Conservation (phyloP, 2,888 invertebrate genomes). For the Neria commutata region DNA sequence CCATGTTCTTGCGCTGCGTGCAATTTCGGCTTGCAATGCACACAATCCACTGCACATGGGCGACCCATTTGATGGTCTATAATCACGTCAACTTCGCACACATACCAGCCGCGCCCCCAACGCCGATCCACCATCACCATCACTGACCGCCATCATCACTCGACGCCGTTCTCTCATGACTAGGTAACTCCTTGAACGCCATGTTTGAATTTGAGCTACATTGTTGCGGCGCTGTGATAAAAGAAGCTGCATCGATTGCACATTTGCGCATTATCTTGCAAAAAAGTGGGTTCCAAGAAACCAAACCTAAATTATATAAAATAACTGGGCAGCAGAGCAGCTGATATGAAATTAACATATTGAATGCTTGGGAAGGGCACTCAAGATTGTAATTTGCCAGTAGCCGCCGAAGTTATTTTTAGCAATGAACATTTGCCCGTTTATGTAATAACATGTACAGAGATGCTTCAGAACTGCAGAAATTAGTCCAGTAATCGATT, state of each 20-base stretch:
- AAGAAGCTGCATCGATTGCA: constrained; percentile 32
- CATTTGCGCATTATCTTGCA: neutral
- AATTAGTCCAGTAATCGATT: too few relatives aligned
- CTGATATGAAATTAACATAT: too few relatives aligned
- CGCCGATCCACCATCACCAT: too few relatives aligned
- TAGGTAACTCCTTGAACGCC: constrained; percentile 39
- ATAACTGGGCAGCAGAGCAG: neutral
- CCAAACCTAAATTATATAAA: too few relatives aligned
- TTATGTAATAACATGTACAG: too few relatives aligned
- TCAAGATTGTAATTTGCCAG: too few relatives aligned
- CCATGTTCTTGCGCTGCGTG: neutral
- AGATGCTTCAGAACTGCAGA: too few relatives aligned
- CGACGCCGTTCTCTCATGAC: constrained; percentile 18
- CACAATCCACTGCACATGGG: too few relatives aligned
- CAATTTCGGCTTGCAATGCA: neutral
- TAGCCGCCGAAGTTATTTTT: too few relatives aligned
- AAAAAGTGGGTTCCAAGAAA: neutral
- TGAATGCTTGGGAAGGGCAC: too few relatives aligned
- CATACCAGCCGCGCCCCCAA: constrained; percentile 2
- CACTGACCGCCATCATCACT: too few relatives aligned
- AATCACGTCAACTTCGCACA: constrained; percentile 55
- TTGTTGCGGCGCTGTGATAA: neutral
- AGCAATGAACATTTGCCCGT: too few relatives aligned
- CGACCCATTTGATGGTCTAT: constrained; percentile 48
- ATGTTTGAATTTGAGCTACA: constrained; percentile 34